Evolutionary conservation across 2,888 invertebrate genomes (phyloP).

Genomic region (Cephonodes hylas): DNA sequence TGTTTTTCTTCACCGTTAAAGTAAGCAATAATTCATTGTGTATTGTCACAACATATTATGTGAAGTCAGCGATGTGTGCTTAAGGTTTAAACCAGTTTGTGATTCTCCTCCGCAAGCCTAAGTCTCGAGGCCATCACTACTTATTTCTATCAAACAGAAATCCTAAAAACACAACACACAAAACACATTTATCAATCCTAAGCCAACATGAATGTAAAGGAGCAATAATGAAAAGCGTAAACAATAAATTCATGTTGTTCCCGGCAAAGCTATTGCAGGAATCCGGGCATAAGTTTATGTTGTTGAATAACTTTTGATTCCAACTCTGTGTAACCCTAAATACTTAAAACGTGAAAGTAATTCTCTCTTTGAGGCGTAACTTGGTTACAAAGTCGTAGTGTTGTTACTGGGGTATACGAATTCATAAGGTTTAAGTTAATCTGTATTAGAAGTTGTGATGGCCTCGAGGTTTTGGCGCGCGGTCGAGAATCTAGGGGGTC

Average conservation of each 20-base stretch:
- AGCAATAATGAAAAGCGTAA: background rate
- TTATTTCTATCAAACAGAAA: too few species aligned
- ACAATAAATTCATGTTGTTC: background rate
- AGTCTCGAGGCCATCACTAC: too few species aligned
- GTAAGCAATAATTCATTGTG: too few species aligned
- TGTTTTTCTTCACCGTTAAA: too few species aligned
- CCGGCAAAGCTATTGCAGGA: background rate
- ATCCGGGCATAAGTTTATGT: background rate
- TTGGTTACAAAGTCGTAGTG: constrained; percentile 12
- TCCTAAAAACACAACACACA: background rate
- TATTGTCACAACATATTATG: too few species aligned
- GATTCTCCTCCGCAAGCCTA: too few species aligned
- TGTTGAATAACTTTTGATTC: background rate
- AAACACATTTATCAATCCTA: background rate
- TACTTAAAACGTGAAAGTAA: constrained; percentile 41
- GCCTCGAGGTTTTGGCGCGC: too few species aligned
- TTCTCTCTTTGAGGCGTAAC: constrained; percentile 31
- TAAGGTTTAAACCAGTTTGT: too few species aligned
- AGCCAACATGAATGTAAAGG: background rate
- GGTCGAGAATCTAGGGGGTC: too few species aligned
- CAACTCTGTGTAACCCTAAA: constrained; percentile 17
- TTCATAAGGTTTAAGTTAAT: too few species aligned
- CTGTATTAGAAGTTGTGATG: too few species aligned
- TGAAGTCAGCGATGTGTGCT: too few species aligned
- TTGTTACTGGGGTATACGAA: background rate